phyloP scores from a whole-genome alignment of 2,888 invertebrate species.

The Prosapia bicincta region DNA sequence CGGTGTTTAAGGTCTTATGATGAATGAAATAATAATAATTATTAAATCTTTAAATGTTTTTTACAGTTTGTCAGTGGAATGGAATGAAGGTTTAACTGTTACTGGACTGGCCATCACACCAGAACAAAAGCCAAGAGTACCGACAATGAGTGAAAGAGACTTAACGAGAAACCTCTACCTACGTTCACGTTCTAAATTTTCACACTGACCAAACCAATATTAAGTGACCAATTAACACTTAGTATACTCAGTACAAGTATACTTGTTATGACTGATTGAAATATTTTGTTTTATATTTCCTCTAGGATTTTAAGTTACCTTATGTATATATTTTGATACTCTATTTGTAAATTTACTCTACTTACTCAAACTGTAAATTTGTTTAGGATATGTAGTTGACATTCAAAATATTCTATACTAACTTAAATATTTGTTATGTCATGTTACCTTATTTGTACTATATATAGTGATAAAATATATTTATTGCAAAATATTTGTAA shows the following conservation, averaged over 20 bases:
- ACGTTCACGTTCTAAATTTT: constrained; percentile 13
- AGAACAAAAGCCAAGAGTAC: constrained; percentile 55
- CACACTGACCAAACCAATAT: constrained; percentile 15
- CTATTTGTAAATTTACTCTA: too few species aligned
- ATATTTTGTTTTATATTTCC: not conserved
- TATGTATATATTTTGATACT: not conserved
- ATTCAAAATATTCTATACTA: not conserved
- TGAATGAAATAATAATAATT: too few species aligned
- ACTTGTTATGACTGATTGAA: not conserved
- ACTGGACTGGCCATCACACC: constrained; percentile 56
- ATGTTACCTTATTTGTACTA: not conserved
- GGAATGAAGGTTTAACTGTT: constrained; percentile 46
- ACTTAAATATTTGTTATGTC: not conserved
- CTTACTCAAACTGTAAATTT: too few species aligned
- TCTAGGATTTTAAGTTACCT: not conserved
- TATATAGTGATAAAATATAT: not conserved
- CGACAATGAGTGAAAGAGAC: constrained; percentile 57
- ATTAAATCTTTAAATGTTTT: not conserved
- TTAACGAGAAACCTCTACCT: constrained; percentile 45
- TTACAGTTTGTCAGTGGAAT: not conserved
- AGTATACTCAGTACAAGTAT: not conserved
- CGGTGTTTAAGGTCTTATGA: too few species aligned
- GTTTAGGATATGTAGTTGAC: too few species aligned
- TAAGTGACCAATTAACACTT: not conserved
- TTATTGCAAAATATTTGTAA: not conserved